These are phyloP conservation scores for Pollenia labialis DNA, from an alignment of 2,888 invertebrate species.

Conservation along the genomic window DNA sequence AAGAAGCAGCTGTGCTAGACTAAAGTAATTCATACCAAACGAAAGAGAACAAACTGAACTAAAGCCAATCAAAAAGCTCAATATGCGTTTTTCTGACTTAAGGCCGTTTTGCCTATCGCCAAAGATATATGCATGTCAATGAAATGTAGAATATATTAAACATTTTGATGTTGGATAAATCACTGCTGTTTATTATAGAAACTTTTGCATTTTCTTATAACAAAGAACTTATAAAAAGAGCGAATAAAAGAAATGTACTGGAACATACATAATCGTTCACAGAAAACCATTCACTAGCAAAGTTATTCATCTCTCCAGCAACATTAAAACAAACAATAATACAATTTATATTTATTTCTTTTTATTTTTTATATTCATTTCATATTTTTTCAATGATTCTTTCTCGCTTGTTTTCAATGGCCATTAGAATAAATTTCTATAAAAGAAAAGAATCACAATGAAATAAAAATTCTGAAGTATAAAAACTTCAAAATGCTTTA, in stretches of 20 bases:
- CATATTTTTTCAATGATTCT: neutral
- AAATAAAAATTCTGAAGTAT: constrained; percentile 29
- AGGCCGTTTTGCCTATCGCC: too few species aligned
- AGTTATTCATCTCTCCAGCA: constrained; percentile 15
- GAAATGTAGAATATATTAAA: neutral
- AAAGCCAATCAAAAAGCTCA: too few species aligned
- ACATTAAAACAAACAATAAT: neutral
- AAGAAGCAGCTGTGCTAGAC: too few species aligned
- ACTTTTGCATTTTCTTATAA: neutral
- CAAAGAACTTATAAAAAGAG: neutral
- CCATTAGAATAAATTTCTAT: constrained; percentile 38
- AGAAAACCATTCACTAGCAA: neutral
- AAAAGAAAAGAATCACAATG: neutral
- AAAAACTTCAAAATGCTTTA: constrained; percentile 49
- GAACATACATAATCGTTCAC: constrained; percentile 35
- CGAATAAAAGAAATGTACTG: neutral
- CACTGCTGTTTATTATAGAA: neutral
- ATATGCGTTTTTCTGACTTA: too few species aligned
- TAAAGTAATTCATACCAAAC: too few species aligned
- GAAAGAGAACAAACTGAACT: too few species aligned
- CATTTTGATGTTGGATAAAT: too few species aligned
- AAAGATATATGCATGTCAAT: constrained; percentile 8
- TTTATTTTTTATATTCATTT: constrained; percentile 9
- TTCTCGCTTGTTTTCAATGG: constrained; percentile 9
- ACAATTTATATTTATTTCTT: constrained; percentile 5